A percentile compares a stretch with the other conserved stretches of the same genome.
phyloP scores from a whole-genome alignment of 2,797 vertebrate species.

The Gallinago stenura region DNA sequence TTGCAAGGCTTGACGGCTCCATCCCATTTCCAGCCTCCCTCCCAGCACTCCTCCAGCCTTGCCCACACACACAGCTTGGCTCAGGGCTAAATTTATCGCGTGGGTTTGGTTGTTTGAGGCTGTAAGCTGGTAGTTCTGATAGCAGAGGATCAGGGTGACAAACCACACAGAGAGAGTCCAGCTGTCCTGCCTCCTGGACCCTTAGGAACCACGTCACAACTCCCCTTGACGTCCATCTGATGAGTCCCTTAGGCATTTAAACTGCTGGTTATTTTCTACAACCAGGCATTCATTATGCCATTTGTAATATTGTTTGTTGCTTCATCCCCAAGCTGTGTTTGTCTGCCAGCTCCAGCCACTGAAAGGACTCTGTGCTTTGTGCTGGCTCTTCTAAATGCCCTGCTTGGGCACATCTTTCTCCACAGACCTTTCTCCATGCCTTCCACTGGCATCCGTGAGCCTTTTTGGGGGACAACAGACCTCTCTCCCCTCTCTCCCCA shows the following conservation, averaged over 20 bases:
- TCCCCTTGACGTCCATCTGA: background rate
- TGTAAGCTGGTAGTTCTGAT: background rate
- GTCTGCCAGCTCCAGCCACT: background rate
- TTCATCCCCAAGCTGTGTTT: background rate
- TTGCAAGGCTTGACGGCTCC: background rate
- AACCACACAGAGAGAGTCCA: background rate
- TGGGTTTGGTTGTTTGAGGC: background rate
- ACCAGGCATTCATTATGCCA: background rate
- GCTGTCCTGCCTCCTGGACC: background rate
- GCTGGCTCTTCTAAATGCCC: background rate
- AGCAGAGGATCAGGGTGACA: background rate
- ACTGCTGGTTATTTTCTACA: background rate
- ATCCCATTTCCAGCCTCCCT: background rate
- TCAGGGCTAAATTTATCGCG: rapidly evolving
- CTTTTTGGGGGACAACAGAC: background rate
- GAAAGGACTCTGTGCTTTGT: background rate
- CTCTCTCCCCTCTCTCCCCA: background rate
- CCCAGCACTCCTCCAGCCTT: background rate
- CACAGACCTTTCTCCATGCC: background rate
- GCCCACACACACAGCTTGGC: background rate
- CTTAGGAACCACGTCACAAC: background rate
- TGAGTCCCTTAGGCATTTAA: background rate
- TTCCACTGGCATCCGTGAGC: background rate
- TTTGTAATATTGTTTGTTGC: background rate
- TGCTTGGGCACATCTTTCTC: background rate